Base-by-base conservation (phyloP, 2,888 invertebrate genomes). In the Choristoneura rosaceana region DNA sequence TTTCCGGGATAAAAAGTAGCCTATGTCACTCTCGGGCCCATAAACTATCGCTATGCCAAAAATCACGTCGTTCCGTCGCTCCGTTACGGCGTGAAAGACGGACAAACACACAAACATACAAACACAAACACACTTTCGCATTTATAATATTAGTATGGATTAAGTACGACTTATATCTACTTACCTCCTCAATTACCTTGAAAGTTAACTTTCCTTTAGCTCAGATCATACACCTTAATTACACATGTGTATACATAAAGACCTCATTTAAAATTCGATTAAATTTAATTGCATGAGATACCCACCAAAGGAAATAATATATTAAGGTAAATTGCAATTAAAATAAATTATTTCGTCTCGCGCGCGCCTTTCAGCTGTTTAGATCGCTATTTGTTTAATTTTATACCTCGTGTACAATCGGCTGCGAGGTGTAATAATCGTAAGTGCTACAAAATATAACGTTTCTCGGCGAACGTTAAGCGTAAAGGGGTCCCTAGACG, bases 291-390 rank as follows among this genome's bases (percentile, higher is more conserved):
- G 62, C 71, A 17, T 14, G 62, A 63, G 63, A 64, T 25, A 25
- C 66, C 67, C 71, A 59, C 67, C 62, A 63, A 71, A 67, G 67
- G 62, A 71, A 63, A 63, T 50, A 64, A 25, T 58, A 65, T 65
- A 67, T 71, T 62, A 63, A 68, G 47, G 58, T 61, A 63, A 68
- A 71, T 71, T 71, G 71, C 71, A 63, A 71, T 71, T 71, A 71
- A 58, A 71, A 68, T 71, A 71, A 71, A 71, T 71, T 67, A 71
- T 68, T 71, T 68, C 71, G 71, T 68, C 71, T 68, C 55, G 45
- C 61, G 61, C 61, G 71, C 66, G 61, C 52, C 66, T 66, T 71
- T 71, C 71, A 67, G 61, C 66, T 71, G 61, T 61, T 67, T 71
- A 71, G 55, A 66, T 61, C 43, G 66, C 71, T 71, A 62, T 71